Evolutionary conservation across 2,888 invertebrate species (phyloP), one percentile per base, ranked within the genome.

Genomic region (Xylophagus ater): DNA sequence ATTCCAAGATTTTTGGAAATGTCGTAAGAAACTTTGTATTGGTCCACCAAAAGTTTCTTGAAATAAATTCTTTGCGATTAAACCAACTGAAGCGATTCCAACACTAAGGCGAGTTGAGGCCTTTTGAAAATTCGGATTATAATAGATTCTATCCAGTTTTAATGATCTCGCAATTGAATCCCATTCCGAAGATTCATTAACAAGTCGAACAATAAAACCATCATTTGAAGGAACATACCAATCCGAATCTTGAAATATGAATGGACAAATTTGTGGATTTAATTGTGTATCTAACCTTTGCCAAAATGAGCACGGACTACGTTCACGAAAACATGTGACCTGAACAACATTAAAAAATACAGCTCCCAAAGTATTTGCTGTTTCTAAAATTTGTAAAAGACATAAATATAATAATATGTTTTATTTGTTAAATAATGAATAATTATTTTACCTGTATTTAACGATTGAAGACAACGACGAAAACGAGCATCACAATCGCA

Each of bases 311-410:
- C 77, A 77, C 3, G 76, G 76, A 40, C 72, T 70, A 41, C 74
- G 63, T 52, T 76, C 74, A 51, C 73, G 73, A 62, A 82, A 81
- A 52, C 83, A 83, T 41, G 75, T 77, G 17, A 80, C 74, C 52
- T 79, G 78, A 9, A 80, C 73, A 24, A 82, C 72, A 53, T 83
- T 81, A 66, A 83, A 83, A 62, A 77, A 83, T 20, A 82, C 70
- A 14, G 77, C 75, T n/a, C 80, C 80, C 40, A 80, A 65, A 1
- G 76, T 75, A 50, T 78, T 75, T 12, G 80, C 79, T n/a, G 78
- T 75, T 53, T 78, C 74, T 47, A 44, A 15, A 48, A 48, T n/a
- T 5, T 25, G 34, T 12, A n/a, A 21, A 33, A 31, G 14, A 33
- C 28, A 15, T 14, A 17, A 38, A 23, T 12, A 10, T 13, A 31